Conservation (phyloP, 2,888 invertebrate genomes). For the Dryobotodes eremita region DNA sequence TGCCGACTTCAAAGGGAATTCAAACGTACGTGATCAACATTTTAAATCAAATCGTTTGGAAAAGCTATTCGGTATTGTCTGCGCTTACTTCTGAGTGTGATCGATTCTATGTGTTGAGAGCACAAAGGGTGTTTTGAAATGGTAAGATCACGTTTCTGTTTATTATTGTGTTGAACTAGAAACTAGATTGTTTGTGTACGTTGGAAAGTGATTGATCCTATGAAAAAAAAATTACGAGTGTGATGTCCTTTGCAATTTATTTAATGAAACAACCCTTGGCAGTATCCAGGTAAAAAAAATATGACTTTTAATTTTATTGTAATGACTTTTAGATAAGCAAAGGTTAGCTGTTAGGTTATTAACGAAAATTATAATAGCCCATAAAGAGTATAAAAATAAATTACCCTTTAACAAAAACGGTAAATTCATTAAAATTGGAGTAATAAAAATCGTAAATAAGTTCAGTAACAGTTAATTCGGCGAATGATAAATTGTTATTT, state of each 20-base stretch:
- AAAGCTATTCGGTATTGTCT: constrained; percentile 71
- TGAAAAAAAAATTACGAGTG: not conserved
- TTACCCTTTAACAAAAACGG: constrained; percentile 40
- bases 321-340: constrained; percentile 6
- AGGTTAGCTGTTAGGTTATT: not conserved
- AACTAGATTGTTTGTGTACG: constrained; percentile 1
- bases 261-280: not conserved
- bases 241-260: not conserved
- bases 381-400: constrained; percentile 43
- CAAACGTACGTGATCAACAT: constrained; percentile 77
- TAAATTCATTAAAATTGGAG: constrained; percentile 50
- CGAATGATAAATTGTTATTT: constrained; percentile 61
- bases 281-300: not conserved
- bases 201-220: not conserved
- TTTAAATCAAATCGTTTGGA: constrained; percentile 75
- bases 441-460: constrained; percentile 56
- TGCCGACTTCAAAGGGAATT: constrained; percentile 75
- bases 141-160: constrained; percentile 50
- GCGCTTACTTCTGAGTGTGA: constrained; percentile 61
- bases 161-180: constrained; percentile 30
- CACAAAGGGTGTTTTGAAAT: constrained; percentile 59
- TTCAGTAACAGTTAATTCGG: constrained; percentile 56
- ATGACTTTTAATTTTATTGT: not conserved
- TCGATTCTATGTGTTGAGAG: constrained; percentile 60
- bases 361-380: constrained; percentile 13